phyloP scores from a whole-genome alignment of 2,888 invertebrate species.

The Synanthedon tipuliformis region DNA sequence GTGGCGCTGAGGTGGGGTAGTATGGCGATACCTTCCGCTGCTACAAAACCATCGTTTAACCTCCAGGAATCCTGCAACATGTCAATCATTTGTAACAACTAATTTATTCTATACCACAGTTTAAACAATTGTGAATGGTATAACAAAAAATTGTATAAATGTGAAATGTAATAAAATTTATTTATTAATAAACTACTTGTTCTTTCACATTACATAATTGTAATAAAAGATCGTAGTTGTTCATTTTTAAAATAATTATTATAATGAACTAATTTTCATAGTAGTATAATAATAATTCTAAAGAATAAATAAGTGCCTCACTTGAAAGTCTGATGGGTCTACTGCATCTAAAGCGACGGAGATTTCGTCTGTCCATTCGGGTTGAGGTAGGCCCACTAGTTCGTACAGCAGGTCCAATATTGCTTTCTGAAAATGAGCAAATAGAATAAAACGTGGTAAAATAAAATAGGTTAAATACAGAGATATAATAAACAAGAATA shows the following conservation, averaged over 20 bases:
- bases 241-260: not conserved
- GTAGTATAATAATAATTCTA: not conserved
- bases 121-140: too few relatives aligned
- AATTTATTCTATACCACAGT: too few relatives aligned
- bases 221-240: too few relatives aligned
- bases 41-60: constrained; percentile 93
- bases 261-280: not conserved
- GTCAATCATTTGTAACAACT: too few relatives aligned
- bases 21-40: constrained; percentile 87
- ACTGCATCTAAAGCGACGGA: constrained; percentile 88
- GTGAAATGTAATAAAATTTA: too few relatives aligned
- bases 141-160: too few relatives aligned
- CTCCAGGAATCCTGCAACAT: constrained; percentile 80
- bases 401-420: constrained; percentile 93
- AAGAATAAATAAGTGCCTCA: constrained; percentile 14
- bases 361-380: constrained; percentile 94
- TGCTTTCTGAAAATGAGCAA: constrained; percentile 76
- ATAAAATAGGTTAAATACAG: too few relatives aligned
- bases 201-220: too few relatives aligned
- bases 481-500: too few relatives aligned
- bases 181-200: too few relatives aligned
- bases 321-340: constrained; percentile 85
- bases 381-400: constrained; percentile 86
- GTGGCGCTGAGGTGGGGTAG: constrained; percentile 87
- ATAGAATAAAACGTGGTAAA: not conserved